These are phyloP conservation scores for Seriola quinqueradiata DNA, from an alignment of 2,113 vertebrate species.

Conservation along the genomic window DNA sequence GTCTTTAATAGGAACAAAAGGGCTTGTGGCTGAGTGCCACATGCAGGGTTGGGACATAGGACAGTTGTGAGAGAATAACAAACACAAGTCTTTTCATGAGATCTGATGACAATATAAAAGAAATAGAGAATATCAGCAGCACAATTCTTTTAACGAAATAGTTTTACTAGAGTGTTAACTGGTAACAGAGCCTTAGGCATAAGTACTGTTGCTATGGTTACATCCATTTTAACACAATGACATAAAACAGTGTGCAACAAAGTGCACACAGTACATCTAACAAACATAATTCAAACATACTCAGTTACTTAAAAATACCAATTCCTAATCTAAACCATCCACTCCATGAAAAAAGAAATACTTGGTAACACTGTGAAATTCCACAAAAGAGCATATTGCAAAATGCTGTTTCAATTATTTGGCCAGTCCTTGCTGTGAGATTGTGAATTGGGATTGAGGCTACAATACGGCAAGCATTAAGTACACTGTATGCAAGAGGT, in stretches of 20 bases:
- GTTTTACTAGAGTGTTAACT: slow-evolving; percentile 9
- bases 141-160: neutral
- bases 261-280: neutral
- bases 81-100: neutral
- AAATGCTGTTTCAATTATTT: neutral
- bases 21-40: neutral
- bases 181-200: slow-evolving; percentile 11
- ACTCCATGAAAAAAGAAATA: neutral
- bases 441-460: neutral
- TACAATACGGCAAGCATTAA: neutral
- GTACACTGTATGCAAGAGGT: neutral
- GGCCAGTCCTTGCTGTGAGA: neutral
- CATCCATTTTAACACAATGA: slow-evolving; percentile 19
- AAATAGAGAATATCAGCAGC: neutral
- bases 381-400: neutral
- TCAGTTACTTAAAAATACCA: neutral
- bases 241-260: neutral
- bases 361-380: neutral
- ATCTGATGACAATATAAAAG: neutral
- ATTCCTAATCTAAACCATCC: neutral
- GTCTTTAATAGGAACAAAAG: neutral
- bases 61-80: neutral
- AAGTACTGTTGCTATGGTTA: slow-evolving; percentile 56
- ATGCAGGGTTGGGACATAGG: fast-evolving
- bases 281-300: neutral